These are phyloP conservation scores for Pluvianellus socialis DNA, from an alignment of 2,113 vertebrate genomes.

Conservation along the genomic window DNA sequence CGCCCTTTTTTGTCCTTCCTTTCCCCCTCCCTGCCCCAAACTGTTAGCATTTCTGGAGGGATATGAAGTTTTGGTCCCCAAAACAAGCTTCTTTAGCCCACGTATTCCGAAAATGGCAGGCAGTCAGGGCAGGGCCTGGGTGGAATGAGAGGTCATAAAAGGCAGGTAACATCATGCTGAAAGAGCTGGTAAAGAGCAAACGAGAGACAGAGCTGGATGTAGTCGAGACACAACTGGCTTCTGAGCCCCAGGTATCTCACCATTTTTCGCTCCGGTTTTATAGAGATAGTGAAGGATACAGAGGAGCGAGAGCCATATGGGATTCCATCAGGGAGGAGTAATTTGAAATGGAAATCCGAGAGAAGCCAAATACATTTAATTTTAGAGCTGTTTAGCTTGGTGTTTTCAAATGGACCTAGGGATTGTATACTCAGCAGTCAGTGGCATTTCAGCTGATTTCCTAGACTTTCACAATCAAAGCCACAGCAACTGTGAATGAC, in stretches of 20 bases:
- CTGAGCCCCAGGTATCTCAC: not conserved
- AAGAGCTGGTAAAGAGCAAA: not conserved
- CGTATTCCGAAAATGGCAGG: not conserved
- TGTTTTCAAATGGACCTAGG: not conserved
- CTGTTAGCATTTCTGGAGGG: not conserved
- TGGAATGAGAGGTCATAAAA: not conserved
- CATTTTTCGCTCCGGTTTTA: not conserved
- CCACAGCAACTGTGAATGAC: not conserved
- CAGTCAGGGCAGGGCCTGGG: not conserved
- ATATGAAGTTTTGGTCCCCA: not conserved
- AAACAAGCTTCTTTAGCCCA: not conserved
- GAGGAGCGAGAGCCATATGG: not conserved
- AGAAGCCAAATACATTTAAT: not conserved
- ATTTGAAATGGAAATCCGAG: not conserved
- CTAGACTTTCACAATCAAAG: not conserved
- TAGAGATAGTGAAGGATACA: not conserved
- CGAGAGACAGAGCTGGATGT: not conserved
- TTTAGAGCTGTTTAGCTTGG: not conserved
- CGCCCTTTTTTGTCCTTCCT: no score
- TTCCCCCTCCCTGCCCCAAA: no score
- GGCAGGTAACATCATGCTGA: not conserved
- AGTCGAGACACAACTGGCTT: not conserved
- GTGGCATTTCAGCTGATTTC: not conserved
- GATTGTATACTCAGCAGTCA: not conserved
- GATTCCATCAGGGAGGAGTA: not conserved